Evolutionary conservation across 2,113 vertebrate genomes (phyloP).

Genomic region (Xyrauchen texanus): DNA sequence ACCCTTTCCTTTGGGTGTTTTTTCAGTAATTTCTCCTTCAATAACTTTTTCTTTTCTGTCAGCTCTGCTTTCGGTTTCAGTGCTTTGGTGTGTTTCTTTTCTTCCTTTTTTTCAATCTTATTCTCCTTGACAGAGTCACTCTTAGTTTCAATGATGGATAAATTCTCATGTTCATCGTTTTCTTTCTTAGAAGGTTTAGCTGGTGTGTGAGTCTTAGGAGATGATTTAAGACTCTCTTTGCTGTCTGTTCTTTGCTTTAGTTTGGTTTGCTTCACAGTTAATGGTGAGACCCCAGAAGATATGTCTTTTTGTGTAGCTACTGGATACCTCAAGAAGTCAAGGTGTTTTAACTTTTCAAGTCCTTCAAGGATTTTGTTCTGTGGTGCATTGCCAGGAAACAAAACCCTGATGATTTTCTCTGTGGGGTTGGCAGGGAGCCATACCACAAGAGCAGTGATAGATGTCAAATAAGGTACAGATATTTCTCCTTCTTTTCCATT

Average conservation of each 20-base stretch:
- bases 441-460: slow-evolving; percentile 93
- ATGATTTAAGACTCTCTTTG: slow-evolving; percentile 95
- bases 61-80: slow-evolving; percentile 83
- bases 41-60: slow-evolving; percentile 90
- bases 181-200: slow-evolving; percentile 85
- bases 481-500: slow-evolving; percentile 96
- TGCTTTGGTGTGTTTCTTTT: slow-evolving; percentile 80
- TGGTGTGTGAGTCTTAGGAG: slow-evolving; percentile 76
- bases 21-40: slow-evolving; percentile 90
- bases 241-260: slow-evolving; percentile 94
- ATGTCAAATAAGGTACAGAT: slow-evolving; percentile 96
- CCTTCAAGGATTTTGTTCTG: slow-evolving; percentile 98
- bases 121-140: slow-evolving; percentile 83
- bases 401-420: slow-evolving; percentile 93
- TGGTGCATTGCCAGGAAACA: slow-evolving; percentile 97
- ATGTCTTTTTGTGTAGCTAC: slow-evolving; percentile 93
- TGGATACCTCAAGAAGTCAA: slow-evolving; percentile 93
- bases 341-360: slow-evolving; percentile 92
- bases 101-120: slow-evolving; percentile 79
- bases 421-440: slow-evolving; percentile 93
- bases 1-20: slow-evolving; percentile 91
- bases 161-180: slow-evolving; percentile 78
- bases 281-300: slow-evolving; percentile 79
- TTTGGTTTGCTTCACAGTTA: slow-evolving; percentile 88
- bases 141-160: slow-evolving; percentile 78